Percentiles rank a stretch among this genome's conserved stretches.
Evolutionary conservation across 2,888 invertebrate genomes (phyloP).

Genomic region (Hirtodrosophila alboralis): DNA sequence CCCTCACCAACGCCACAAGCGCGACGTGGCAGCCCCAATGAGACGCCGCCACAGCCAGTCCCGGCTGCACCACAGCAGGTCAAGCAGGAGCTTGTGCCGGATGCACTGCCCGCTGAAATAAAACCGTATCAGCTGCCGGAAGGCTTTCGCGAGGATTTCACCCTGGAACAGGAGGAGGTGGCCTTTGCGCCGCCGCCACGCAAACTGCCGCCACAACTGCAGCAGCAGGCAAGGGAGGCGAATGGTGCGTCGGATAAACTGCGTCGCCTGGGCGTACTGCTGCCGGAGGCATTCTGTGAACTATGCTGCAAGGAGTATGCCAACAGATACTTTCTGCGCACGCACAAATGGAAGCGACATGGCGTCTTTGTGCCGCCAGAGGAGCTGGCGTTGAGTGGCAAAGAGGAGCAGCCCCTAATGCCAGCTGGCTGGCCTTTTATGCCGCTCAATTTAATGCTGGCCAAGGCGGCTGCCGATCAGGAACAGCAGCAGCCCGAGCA

Average conservation of each 20-base stretch:
- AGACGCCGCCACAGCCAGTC: constrained; percentile 22
- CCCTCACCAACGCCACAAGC: constrained; percentile 34
- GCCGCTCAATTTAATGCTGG: constrained; percentile 90
- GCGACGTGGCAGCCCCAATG: constrained; percentile 50
- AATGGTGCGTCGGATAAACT: constrained; percentile 90
- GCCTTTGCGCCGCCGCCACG: constrained; percentile 85
- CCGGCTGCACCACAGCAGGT: constrained; percentile 22
- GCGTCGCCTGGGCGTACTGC: constrained; percentile 91
- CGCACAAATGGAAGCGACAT: constrained; percentile 97
- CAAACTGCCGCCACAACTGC: constrained; percentile 86
- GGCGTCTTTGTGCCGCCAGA: constrained; percentile 89
- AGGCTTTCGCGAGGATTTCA: constrained; percentile 84
- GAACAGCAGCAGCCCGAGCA: constrained; percentile 40
- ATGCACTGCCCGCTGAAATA: constrained; percentile 9
- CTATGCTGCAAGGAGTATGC: constrained; percentile 96
- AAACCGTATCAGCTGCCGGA: constrained; percentile 83
- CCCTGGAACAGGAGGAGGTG: constrained; percentile 84
- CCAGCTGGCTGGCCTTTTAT: constrained; percentile 82
- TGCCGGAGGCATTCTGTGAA: constrained; percentile 96
- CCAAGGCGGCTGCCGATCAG: constrained; percentile 64
- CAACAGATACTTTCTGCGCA: constrained; percentile 95
- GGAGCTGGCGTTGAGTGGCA: constrained; percentile 81
- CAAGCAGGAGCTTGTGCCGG: constrained; percentile 50
- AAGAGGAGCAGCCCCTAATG: constrained; percentile 63
- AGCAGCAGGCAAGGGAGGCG: constrained; percentile 88